These are phyloP conservation scores for Nymphalis c-album DNA, from an alignment of 2,888 invertebrate genomes.

Conservation along the genomic window DNA sequence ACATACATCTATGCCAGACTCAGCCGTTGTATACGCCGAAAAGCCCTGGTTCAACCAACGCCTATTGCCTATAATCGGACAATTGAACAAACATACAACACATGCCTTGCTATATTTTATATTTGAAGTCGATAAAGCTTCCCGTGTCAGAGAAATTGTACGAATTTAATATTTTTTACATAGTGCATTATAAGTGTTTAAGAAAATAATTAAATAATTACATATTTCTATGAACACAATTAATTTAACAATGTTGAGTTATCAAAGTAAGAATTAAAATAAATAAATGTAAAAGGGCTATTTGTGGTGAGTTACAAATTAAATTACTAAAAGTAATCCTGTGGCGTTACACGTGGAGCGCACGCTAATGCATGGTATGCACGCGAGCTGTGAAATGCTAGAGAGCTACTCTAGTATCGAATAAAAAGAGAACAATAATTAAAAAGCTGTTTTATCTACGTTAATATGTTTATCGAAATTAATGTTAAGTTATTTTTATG, in stretches of 20 bases:
- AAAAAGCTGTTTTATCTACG: slow-evolving; percentile 14
- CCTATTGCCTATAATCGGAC: slow-evolving; percentile 29
- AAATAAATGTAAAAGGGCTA: not conserved
- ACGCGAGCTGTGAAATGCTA: slow-evolving; percentile 48
- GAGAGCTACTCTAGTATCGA: slow-evolving; percentile 35
- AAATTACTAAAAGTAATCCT: slow-evolving; percentile 57
- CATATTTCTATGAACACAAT: too few species aligned
- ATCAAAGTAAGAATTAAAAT: too few species aligned
- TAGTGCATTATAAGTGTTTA: too few species aligned
- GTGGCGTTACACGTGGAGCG: slow-evolving; percentile 50
- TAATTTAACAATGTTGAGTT: too few species aligned
- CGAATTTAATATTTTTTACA: too few species aligned
- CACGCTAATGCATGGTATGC: slow-evolving; percentile 57
- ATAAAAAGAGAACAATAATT: slow-evolving; percentile 26
- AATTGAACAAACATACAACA: slow-evolving; percentile 23
- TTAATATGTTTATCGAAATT: not conserved
- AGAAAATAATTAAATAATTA: too few species aligned
- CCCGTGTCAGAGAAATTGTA: not conserved
- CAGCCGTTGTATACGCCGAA: slow-evolving; percentile 33
- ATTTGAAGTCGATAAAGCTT: slow-evolving; percentile 17
- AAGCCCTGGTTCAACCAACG: slow-evolving; percentile 29
- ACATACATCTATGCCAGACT: slow-evolving; percentile 35
- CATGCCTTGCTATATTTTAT: slow-evolving; percentile 5
- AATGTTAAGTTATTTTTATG: too few species aligned
- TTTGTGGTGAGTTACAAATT: slow-evolving; percentile 11